Base-by-base conservation (phyloP, 2,113 vertebrate genomes). In the Eupsittula cactorum region DNA sequence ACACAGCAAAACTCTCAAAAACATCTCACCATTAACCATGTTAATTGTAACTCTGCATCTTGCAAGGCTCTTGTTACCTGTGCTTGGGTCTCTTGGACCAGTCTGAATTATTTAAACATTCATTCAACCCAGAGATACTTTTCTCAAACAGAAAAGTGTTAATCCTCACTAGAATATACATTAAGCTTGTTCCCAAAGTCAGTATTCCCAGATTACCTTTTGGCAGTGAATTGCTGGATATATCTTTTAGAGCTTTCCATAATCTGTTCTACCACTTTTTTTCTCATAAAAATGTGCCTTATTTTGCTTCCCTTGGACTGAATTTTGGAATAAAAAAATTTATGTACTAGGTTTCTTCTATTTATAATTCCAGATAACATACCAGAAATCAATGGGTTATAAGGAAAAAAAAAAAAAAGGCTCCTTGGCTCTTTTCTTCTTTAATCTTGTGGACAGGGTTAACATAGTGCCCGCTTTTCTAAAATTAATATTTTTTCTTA, bases 281-380 rank as follows among this genome's bases (percentile, higher is more conserved):
- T 73, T 41, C 28, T 46, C 28, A 21, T 12, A 35, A 37, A 44
- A 69, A 75, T 5, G 2, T 53, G 21, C 5, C 46, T 82, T 59
- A 33, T 75, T 82, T 85, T 73, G 5, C 23, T 80, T 75, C 24
- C 86, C 11, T 46, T 49, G 11, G 18, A 50, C 6, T 47, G 46
- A 75, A 29, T 70, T 75, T 57, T 13, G 13, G 0, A 7, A 13
- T 1, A 1, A 13, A 46, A 27, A n/a, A 11, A 21, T 2, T 59
- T 35, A 27, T 35, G 29, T 8, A 39, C 9, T 20, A 35, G 11
- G 3, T 67, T 65, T 90, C 14, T 6, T 50, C 9, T 17, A 20
- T 29, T 47, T 39, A 23, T 50, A 41, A 41, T 27, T 83, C 29
- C 35, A 46, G 37, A 52, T 75, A 86, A 62, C 21, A 81, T 12